Conservation (phyloP, 2,797 vertebrate genomes). For the Eospalax fontanierii region DNA sequence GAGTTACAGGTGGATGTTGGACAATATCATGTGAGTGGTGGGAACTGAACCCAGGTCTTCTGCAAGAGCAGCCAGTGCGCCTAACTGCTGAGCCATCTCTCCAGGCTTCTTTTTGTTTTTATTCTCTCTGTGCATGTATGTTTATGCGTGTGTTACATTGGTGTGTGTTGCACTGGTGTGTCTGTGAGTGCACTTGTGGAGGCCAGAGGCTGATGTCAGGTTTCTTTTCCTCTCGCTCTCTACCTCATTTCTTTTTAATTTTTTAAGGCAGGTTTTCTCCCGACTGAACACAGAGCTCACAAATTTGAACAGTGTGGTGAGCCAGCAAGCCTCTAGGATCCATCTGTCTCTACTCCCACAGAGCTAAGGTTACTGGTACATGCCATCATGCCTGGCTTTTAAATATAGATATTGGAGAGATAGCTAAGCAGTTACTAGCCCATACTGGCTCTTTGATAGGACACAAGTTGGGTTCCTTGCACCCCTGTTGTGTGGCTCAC, state of each 20-base stretch:
- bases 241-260: not conserved
- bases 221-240: too few relatives aligned
- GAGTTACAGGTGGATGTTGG: too few relatives aligned
- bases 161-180: too few relatives aligned
- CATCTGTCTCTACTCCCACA: not conserved
- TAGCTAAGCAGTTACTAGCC: not conserved
- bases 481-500: not conserved
- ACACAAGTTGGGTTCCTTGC: not conserved
- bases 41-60: too few relatives aligned
- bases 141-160: too few relatives aligned
- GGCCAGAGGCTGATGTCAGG: too few relatives aligned
- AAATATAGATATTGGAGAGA: not conserved
- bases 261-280: not conserved
- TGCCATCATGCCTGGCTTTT: not conserved
- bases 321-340: not conserved
- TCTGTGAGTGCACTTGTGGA: too few relatives aligned
- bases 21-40: too few relatives aligned
- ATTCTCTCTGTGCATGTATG: too few relatives aligned
- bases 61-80: too few relatives aligned
- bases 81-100: too few relatives aligned
- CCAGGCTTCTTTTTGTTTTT: too few relatives aligned
- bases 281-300: not conserved
- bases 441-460: not conserved
- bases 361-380: not conserved
- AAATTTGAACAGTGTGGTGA: not conserved